phyloP scores from a whole-genome alignment of 2,797 vertebrate genomes.

The Notolabrus celidotus region DNA sequence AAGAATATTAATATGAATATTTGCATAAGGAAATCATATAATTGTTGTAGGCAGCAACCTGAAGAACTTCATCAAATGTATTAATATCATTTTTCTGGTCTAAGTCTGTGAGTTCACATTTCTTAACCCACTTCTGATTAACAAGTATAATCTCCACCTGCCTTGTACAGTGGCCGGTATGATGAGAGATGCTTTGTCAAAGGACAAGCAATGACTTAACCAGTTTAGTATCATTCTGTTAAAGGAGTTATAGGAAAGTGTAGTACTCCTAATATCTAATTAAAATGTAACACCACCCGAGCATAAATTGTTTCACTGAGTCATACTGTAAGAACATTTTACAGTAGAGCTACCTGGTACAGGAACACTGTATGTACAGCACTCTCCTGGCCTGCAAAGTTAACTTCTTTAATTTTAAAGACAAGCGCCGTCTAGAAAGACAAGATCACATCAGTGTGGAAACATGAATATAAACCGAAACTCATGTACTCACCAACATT shows the following conservation, averaged over 20 bases:
- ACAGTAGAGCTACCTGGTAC: background rate
- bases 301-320: background rate
- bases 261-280: background rate
- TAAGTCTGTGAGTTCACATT: too few relatives aligned
- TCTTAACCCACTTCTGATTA: background rate
- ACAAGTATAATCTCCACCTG: background rate
- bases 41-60: too few relatives aligned
- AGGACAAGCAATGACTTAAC: background rate
- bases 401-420: constrained; percentile 1
- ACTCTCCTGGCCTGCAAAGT: constrained; percentile 28
- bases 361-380: background rate
- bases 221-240: background rate
- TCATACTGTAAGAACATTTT: background rate
- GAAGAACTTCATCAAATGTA: too few relatives aligned
- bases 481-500: constrained; percentile 45
- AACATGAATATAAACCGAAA: fast-evolving
- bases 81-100: too few relatives aligned
- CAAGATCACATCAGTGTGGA: background rate
- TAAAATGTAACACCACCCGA: background rate
- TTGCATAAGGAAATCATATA: too few relatives aligned
- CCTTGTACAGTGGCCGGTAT: background rate
- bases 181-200: background rate
- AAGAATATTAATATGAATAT: too few relatives aligned
- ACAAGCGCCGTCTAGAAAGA: background rate
- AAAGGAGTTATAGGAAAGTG: background rate